These are phyloP conservation scores for Brotula barbata DNA, from an alignment of 2,797 vertebrate genomes.

Conservation along the genomic window DNA sequence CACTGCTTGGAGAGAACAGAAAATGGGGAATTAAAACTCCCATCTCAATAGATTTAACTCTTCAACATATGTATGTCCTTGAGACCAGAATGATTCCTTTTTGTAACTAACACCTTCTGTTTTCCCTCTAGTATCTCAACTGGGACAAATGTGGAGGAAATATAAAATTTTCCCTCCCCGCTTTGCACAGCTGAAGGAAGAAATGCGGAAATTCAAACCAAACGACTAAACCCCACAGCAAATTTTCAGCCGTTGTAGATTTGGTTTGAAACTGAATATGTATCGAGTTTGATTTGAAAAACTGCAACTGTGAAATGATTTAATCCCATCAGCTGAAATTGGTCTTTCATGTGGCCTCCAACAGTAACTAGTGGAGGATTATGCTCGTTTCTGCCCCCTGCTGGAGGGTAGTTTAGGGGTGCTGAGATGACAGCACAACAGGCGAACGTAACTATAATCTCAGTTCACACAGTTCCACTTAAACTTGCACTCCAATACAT, in stretches of 20 bases:
- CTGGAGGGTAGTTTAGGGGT: conserved; percentile 54
- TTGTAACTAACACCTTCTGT: neutral
- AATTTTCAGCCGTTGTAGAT: too few species aligned
- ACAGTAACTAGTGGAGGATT: conserved; percentile 48
- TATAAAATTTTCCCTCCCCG: neutral
- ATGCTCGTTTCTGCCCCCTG: conserved; percentile 72
- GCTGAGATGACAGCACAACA: neutral
- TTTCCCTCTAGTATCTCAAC: neutral
- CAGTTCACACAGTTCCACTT: neutral
- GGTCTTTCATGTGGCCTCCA: neutral
- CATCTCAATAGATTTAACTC: neutral
- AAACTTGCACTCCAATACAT: too few species aligned
- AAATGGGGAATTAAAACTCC: conserved; percentile 10
- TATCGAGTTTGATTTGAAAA: neutral
- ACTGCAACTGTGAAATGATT: neutral
- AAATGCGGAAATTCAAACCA: neutral
- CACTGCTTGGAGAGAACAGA: neutral
- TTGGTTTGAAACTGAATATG: too few species aligned
- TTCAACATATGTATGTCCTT: neutral
- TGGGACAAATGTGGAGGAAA: conserved; percentile 8
- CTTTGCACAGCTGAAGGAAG: neutral
- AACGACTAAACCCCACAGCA: too few species aligned
- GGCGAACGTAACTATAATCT: neutral
- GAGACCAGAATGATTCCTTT: neutral
- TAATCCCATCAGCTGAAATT: neutral